Evolutionary conservation across 2,797 vertebrate species (phyloP).

Genomic region (Hippocampus kuda): DNA sequence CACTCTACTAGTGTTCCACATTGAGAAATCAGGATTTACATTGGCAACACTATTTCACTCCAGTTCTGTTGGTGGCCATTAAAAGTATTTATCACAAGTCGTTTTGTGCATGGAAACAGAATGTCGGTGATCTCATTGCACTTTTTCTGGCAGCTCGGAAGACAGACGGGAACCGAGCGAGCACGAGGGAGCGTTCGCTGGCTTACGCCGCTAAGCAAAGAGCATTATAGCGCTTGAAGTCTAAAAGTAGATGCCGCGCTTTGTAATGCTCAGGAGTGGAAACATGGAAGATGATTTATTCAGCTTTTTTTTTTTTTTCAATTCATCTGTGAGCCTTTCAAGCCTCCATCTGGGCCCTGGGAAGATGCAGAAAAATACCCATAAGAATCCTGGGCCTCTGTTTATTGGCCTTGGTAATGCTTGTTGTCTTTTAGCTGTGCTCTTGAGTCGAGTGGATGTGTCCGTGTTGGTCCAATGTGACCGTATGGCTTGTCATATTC

Average conservation of each 20-base stretch:
- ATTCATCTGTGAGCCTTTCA: constrained; percentile 36
- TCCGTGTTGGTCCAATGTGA: not conserved
- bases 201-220: constrained; percentile 56
- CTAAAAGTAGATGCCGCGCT: constrained; percentile 50
- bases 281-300: constrained; percentile 36
- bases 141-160: not conserved
- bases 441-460: not conserved
- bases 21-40: not conserved
- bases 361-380: constrained; percentile 8
- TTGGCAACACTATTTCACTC: not conserved
- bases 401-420: not conserved
- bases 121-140: not conserved
- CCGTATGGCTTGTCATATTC: not conserved
- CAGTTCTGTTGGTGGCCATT: not conserved
- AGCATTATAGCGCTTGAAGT: constrained; percentile 43
- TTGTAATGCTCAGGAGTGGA: constrained; percentile 36
- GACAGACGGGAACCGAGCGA: not conserved
- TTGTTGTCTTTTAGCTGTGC: not conserved
- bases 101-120: not conserved
- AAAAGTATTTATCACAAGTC: constrained; percentile 6
- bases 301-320: constrained; percentile 29
- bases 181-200: constrained; percentile 37
- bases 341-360: constrained; percentile 44
- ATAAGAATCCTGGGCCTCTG: not conserved
- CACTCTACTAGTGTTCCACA: not conserved